Base-by-base conservation (phyloP, 2,113 vertebrate species). In the Sinocyclocheilus maitianheensis region DNA sequence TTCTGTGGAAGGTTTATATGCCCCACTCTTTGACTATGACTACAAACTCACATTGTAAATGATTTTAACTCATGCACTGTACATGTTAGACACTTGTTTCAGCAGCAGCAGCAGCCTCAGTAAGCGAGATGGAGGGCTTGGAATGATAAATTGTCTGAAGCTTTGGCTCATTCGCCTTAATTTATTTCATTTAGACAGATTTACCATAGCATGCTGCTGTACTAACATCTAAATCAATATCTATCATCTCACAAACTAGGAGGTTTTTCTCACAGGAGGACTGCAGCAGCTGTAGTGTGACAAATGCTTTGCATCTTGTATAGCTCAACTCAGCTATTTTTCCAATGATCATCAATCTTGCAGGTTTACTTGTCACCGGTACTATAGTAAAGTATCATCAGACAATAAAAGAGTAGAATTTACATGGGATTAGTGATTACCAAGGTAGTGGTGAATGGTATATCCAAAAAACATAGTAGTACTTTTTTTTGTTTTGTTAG, bases 81-180 rank as follows among this genome's bases (percentile, higher is more conserved):
- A 3, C 62, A 72, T 43, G 20, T 24, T 11, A 63, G 60, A 24
- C 1, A 10, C n/a, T 3, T 63, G 60, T 74, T 74, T n/a, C 71
- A n/a, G 71, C 71, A 40, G 8, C 71, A 40, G 8, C 69, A 72
- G 69, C 18, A 74, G 4, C 37, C 37, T 43, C n/a, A 43, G 22
- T 74, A n/a, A 74, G 37, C 5, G 20, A 74, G 40, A 74, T 22
- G 37, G 37, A 43, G 71, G 22, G 3, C n/a, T 63, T 63, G 60
- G 60, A n/a, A 74, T 74, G 71, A 74, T 74, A 74, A n/a, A 74
- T 74, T 46, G 37, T 74, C 18, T 74, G 18, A 22, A 74, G 71
- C 71, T 74, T 74, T 46, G 40, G 71, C 20, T 74, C 20, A 74
- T 74, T 74, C n/a, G 71, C 71, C 71, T 74, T 40, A 46, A 46